Evolutionary conservation across 1,140 invertebrate genomes (phyloP).

Genomic region (Globodera rostochiensis): DNA sequence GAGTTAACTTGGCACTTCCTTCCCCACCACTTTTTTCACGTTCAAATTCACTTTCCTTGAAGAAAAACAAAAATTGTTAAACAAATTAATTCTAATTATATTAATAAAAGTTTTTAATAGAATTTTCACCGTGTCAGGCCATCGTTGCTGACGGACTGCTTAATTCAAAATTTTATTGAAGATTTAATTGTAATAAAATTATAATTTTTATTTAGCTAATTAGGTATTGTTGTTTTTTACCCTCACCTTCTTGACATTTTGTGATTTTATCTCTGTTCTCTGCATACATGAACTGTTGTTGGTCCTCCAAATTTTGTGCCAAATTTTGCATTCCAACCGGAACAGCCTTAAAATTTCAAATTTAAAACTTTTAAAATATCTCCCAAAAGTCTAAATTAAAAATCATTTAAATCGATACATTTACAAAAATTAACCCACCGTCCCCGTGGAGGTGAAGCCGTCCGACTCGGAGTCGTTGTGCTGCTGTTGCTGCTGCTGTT

Average conservation of each 20-base stretch:
- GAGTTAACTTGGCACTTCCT: not conserved
- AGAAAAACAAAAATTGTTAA: not conserved
- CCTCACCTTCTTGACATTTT: too few species aligned
- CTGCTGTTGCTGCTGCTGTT: not conserved
- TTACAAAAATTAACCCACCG: not conserved
- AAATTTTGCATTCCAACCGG: not conserved
- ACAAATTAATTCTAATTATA: too few species aligned
- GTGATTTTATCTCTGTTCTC: too few species aligned
- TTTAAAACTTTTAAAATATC: not conserved
- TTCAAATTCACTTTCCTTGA: not conserved
- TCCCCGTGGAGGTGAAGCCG: constrained; percentile 29
- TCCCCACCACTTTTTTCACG: constrained; percentile 8
- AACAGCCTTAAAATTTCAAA: not conserved
- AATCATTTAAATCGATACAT: constrained; percentile 9
- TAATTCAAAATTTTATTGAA: not conserved
- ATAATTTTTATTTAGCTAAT: too few species aligned
- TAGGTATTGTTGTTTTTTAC: too few species aligned
- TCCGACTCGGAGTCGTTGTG: constrained; percentile 34
- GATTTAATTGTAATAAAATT: too few species aligned
- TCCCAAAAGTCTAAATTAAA: not conserved
- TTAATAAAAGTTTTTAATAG: not conserved
- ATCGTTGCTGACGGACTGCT: not conserved
- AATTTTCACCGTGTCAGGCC: not conserved
- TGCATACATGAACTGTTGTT: too few species aligned
- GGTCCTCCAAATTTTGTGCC: too few species aligned